Conservation (phyloP, 2,113 vertebrate genomes). For the Beaufortia kweichowensis region DNA sequence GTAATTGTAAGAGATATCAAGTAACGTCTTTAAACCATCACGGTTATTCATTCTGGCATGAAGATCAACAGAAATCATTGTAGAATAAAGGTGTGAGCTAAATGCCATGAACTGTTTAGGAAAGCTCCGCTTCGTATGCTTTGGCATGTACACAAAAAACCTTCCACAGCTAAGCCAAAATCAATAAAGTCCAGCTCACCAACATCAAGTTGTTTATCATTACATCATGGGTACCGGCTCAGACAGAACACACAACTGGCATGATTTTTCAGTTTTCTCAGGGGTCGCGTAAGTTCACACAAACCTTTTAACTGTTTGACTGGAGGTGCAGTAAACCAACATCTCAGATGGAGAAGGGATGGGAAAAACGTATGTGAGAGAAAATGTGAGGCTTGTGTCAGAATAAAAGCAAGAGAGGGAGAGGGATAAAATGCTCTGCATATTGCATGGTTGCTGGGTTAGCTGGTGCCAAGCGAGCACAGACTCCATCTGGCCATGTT, state of each 20-base stretch:
- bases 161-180: background rate
- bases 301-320: background rate
- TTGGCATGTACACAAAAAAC: background rate
- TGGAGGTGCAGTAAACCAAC: conserved; percentile 2
- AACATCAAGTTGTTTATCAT: background rate
- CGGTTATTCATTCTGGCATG: background rate
- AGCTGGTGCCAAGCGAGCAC: conserved; percentile 16
- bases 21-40: background rate
- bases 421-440: conserved; percentile 29
- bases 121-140: background rate
- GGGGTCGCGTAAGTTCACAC: background rate
- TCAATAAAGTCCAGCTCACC: background rate
- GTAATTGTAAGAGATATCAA: background rate
- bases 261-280: background rate
- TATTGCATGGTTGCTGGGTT: conserved; percentile 22
- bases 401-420: background rate
- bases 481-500: conserved; percentile 49
- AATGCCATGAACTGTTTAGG: background rate
- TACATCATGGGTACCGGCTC: background rate
- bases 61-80: background rate
- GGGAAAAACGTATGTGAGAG: conserved; percentile 12
- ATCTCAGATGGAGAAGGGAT: background rate
- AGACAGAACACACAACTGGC: no score
- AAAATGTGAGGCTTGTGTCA: background rate
- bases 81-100: background rate